Base-by-base conservation (phyloP, 2,888 invertebrate species). In the Pseudanteris insignis region DNA sequence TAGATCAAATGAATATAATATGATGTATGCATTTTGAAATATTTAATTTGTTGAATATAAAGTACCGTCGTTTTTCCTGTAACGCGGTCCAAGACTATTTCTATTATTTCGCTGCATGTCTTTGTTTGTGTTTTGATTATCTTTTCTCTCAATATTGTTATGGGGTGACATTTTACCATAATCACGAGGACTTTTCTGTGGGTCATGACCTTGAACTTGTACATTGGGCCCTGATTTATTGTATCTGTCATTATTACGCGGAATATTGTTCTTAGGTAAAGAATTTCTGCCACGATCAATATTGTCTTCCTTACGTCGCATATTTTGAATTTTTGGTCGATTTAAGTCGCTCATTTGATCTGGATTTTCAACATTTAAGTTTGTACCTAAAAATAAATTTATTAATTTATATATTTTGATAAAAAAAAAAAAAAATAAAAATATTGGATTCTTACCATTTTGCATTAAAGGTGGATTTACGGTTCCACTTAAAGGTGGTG, bases 21-120 rank as follows among this genome's bases (percentile, higher is more conserved):
- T n/a, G n/a, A n/a, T n/a, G n/a, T n/a, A n/a, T n/a, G n/a, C n/a
- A n/a, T n/a, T n/a, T n/a, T n/a, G n/a, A n/a, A n/a, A n/a, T n/a
- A n/a, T n/a, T n/a, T n/a, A n/a, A n/a, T n/a, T n/a, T n/a, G n/a
- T n/a, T n/a, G n/a, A n/a, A n/a, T n/a, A n/a, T 30, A 10, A 21
- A 25, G n/a, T 10, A 72, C 72, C 67, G 7, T 70, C 55, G 53
- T 64, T 70, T 53, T 63, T 73, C 24, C 71, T 73, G 46, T 71
- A 74, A 41, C 74, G 63, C 2, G 72, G 68, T 24, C 70, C 70
- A 24, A 68, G 21, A 10, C 64, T 51, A 9, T 68, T 73, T 55
- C 65, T 10, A 50, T 54, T 34, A 46, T 53, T 38, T 8, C 37
- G 29, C 28, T 61, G 38, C 12, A 11, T 15, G 9, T 64, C 61